Percentiles rank a stretch among this genome's conserved stretches.
Evolutionary conservation across 1,140 invertebrate species (phyloP).

Genomic region (Harlomillsia oculata): DNA sequence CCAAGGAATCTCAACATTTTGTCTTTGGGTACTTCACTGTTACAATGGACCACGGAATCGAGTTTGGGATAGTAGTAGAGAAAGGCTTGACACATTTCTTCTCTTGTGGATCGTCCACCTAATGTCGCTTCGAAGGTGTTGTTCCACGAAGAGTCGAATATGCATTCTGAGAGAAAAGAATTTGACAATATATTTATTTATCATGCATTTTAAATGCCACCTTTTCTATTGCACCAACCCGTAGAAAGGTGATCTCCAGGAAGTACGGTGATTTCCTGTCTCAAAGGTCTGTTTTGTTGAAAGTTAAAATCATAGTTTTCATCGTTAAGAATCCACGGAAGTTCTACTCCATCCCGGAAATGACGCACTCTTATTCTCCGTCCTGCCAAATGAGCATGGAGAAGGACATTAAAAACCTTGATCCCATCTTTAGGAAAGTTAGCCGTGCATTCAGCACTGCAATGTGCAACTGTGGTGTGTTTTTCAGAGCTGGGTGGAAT

Average conservation of each 20-base stretch:
- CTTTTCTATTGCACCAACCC: too few relatives aligned
- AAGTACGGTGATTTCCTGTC: constrained; percentile 2
- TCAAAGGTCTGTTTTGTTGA: constrained; percentile 40
- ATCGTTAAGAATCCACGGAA: too few relatives aligned
- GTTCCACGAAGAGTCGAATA: constrained; percentile 58
- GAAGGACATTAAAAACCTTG: not conserved
- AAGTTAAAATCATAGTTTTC: constrained; percentile 57
- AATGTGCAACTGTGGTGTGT: not conserved
- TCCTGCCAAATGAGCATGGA: constrained; percentile 38
- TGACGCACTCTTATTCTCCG: constrained; percentile 54
- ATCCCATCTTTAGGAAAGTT: not conserved
- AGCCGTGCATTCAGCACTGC: not conserved
- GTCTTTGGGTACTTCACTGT: too few relatives aligned
- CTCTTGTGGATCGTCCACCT: constrained; percentile 85
- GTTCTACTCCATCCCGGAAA: constrained; percentile 51
- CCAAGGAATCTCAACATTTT: too few relatives aligned
- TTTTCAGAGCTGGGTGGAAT: not conserved
- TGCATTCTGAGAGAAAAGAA: constrained; percentile 46
- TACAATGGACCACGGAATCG: too few relatives aligned
- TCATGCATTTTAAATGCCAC: not conserved
- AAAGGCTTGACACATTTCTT: constrained; percentile 78
- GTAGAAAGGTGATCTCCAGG: constrained; percentile 16
- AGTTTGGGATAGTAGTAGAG: constrained; percentile 12
- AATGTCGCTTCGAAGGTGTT: constrained; percentile 67
- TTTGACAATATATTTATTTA: not conserved